These are phyloP conservation scores for Hycleus cichorii DNA, from an alignment of 1,140 invertebrate species.

Conservation along the genomic window DNA sequence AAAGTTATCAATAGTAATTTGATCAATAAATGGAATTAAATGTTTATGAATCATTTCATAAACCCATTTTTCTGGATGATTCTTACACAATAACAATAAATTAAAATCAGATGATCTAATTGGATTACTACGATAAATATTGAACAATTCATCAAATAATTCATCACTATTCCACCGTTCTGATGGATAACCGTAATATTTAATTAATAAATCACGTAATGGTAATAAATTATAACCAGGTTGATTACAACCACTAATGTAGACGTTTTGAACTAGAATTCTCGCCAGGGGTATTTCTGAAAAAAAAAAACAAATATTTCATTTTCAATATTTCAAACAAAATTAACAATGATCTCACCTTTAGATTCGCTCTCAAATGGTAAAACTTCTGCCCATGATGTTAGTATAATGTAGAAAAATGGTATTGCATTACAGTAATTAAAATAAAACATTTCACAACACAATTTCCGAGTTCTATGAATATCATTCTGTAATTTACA, in stretches of 20 bases:
- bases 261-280: conserved; percentile 28
- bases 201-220: conserved; percentile 23
- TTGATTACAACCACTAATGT: conserved; percentile 23
- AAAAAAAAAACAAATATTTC: conserved; percentile 4
- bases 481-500: conserved; percentile 27
- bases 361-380: conserved; percentile 17
- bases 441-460: conserved; percentile 33
- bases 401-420: conserved; percentile 30
- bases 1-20: conserved; percentile 22
- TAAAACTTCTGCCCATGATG: conserved; percentile 33
- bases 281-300: conserved; percentile 26
- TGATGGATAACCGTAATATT: conserved; percentile 30
- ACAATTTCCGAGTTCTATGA: conserved; percentile 27
- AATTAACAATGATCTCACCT: conserved; percentile 15
- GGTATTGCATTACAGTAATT: conserved; percentile 28
- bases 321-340: too few species aligned
- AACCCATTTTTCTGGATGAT: conserved; percentile 26
- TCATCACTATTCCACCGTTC: conserved; percentile 26
- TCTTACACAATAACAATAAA: conserved; percentile 27
- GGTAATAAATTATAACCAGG: conserved; percentile 27
- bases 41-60: conserved; percentile 24
- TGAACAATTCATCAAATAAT: conserved; percentile 28
- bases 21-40: conserved; percentile 23
- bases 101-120: conserved; percentile 17
- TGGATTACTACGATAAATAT: conserved; percentile 30